Percentiles rank a stretch among this genome's conserved stretches.
These are phyloP conservation scores for Bagarius yarrelli DNA, from an alignment of 2,113 vertebrate species.

Conservation along the genomic window DNA sequence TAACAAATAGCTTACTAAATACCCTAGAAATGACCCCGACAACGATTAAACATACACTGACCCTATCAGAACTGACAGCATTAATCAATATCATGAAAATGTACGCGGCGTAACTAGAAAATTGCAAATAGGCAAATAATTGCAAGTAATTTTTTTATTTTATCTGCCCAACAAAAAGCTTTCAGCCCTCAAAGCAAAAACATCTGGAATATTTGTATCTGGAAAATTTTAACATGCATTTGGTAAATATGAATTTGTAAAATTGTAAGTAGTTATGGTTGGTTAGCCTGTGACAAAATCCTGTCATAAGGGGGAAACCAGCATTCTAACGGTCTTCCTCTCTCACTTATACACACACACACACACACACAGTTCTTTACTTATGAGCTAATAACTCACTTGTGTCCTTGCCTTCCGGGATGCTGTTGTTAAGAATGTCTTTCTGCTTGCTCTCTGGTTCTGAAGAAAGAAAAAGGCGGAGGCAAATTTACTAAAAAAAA, in stretches of 20 bases:
- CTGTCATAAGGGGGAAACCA: too few species aligned
- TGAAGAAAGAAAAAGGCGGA: constrained; percentile 7
- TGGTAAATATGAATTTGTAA: neutral
- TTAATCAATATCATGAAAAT: neutral
- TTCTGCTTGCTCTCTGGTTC: constrained; percentile 58
- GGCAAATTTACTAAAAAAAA: neutral
- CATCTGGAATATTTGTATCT: neutral
- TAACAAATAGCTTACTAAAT: too few species aligned
- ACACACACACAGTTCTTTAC: neutral
- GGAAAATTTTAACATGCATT: neutral
- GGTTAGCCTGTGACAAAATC: neutral
- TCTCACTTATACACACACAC: constrained; percentile 5
- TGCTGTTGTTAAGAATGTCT: constrained; percentile 59
- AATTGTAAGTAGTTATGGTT: neutral
- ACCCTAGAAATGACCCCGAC: too few species aligned
- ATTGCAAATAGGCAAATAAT: neutral
- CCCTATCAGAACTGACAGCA: too few species aligned
- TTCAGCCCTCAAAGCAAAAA: neutral
- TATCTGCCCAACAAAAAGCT: neutral
- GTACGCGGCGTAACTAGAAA: too few species aligned
- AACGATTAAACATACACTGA: too few species aligned
- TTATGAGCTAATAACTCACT: constrained; percentile 35
- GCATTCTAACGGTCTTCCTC: too few species aligned
- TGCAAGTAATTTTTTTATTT: neutral
- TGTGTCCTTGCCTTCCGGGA: constrained; percentile 50